Percentiles rank a stretch among this genome's conserved stretches.
These are phyloP conservation scores for Gryllus longicercus DNA, from an alignment of 2,888 invertebrate genomes.

Conservation along the genomic window DNA sequence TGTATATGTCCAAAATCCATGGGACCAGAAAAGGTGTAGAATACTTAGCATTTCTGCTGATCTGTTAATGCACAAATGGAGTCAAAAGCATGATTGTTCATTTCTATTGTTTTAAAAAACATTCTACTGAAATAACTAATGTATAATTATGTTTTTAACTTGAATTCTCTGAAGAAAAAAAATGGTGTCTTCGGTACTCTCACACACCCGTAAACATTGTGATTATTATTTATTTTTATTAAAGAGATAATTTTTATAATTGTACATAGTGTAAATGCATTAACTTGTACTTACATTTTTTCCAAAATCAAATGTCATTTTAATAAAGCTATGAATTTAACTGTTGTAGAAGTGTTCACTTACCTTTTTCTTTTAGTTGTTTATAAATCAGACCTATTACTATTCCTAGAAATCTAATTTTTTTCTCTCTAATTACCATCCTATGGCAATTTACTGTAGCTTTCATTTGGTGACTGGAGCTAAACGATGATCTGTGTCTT, in stretches of 20 bases:
- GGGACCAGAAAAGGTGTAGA: not conserved
- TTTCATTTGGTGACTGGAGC: too few species aligned
- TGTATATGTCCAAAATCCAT: not conserved
- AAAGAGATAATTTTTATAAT: not conserved
- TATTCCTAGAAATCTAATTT: too few species aligned
- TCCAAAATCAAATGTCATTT: not conserved
- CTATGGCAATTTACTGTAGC: too few species aligned
- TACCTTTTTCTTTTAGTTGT: too few species aligned
- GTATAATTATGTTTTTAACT: not conserved
- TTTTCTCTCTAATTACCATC: too few species aligned
- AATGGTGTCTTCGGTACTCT: not conserved
- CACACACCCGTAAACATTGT: not conserved
- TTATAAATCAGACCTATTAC: too few species aligned
- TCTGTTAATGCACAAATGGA: not conserved
- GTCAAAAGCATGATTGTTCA: not conserved
- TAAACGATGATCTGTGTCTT: too few species aligned
- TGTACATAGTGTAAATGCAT: slow-evolving; percentile 1
- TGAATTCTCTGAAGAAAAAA: not conserved
- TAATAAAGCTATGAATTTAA: not conserved
- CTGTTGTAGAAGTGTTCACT: not conserved
- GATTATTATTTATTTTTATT: slow-evolving; percentile 2
- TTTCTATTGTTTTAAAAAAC: not conserved
- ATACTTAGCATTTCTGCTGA: not conserved
- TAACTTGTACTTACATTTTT: slow-evolving; percentile 1
- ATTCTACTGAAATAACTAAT: not conserved